Evolutionary conservation across 2,113 vertebrate genomes (phyloP).

Genomic region (Brevimyrus niger): DNA sequence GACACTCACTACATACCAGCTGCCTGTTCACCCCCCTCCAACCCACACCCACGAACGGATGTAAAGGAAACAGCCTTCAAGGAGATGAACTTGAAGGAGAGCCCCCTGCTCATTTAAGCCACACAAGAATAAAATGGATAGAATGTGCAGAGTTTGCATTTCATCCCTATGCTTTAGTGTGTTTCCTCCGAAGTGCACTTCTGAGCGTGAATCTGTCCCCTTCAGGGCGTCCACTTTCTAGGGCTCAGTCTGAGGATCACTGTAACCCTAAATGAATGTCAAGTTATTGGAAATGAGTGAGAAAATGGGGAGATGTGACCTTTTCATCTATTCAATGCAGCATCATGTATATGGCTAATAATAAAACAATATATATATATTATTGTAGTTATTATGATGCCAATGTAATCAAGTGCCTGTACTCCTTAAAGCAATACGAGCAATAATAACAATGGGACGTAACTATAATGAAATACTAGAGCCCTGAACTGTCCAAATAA

Average conservation of each 20-base stretch:
- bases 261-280: background rate
- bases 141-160: background rate
- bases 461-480: background rate
- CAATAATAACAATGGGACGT: background rate
- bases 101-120: background rate
- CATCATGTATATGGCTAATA: background rate
- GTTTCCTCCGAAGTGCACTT: background rate
- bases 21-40: background rate
- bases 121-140: background rate
- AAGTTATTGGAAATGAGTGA: background rate
- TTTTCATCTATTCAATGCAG: background rate
- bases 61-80: background rate
- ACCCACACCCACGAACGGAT: background rate
- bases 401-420: background rate
- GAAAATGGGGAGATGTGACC: background rate
- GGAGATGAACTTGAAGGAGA: background rate
- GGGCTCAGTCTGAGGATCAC: background rate
- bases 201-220: background rate
- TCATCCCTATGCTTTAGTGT: background rate
- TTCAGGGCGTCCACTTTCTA: background rate
- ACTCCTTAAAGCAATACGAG: background rate
- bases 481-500: background rate
- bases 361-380: background rate
- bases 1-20: background rate
- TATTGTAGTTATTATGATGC: background rate